Evolutionary conservation across 2,797 vertebrate genomes (phyloP).

Genomic region (Botia almorhae): DNA sequence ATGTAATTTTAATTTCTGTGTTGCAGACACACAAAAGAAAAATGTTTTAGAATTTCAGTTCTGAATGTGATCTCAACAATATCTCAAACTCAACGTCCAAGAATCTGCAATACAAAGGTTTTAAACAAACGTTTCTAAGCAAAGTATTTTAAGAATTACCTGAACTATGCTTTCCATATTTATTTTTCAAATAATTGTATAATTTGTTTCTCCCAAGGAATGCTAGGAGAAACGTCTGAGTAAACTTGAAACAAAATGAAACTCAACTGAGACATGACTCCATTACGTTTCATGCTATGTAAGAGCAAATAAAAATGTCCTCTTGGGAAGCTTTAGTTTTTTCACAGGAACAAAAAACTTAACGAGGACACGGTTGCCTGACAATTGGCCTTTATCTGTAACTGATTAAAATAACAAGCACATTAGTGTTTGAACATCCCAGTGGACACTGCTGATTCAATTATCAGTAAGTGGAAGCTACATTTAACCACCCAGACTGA

Average conservation of each 20-base stretch:
- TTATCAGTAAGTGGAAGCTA: slow-evolving; percentile 25
- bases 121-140: too few species aligned
- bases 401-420: slow-evolving; percentile 40
- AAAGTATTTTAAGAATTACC: too few species aligned
- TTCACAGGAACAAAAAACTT: not conserved
- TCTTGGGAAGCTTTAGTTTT: not conserved
- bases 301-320: not conserved
- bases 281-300: not conserved
- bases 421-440: slow-evolving; percentile 26
- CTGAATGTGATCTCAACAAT: too few species aligned
- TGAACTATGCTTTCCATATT: too few species aligned
- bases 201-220: too few species aligned
- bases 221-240: not conserved
- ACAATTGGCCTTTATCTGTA: slow-evolving; percentile 11
- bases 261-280: not conserved
- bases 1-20: not conserved
- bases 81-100: too few species aligned
- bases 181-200: too few species aligned
- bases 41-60: not conserved
- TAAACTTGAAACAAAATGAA: not conserved
- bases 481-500: not conserved
- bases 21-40: not conserved
- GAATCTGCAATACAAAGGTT: not conserved
- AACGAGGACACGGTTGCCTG: not conserved
- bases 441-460: slow-evolving; percentile 12